Evolutionary conservation across 2,113 vertebrate species (phyloP), one percentile per base, ranked within the genome.

Genomic region (Aptenodytes forsteri): DNA sequence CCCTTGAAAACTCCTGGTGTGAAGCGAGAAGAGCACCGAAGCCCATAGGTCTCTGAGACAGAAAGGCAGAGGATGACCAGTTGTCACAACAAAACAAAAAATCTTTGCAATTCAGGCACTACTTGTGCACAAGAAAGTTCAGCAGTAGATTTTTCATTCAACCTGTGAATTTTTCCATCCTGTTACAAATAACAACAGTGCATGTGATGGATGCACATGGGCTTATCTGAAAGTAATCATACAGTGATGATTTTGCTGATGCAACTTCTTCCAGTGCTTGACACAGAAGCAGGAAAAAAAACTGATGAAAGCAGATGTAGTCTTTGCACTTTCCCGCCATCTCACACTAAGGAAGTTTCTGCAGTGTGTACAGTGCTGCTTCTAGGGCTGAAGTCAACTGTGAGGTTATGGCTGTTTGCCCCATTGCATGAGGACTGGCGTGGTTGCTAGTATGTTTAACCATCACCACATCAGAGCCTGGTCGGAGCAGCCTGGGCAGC

Each of bases 371-470:
- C 50, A 26, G 1, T 26, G 65, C 16, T 38, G 58, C 55, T 59
- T 16, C 50, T 26, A 18, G 50, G 38, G 50, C 58, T 65, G 58
- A 19, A 30, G 42, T 58, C 8, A 23, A 4, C 44, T 6, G 30
- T 16, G 46, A 21, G n/a, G n/a, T n/a, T 40, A 25, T 2, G 17
- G 27, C 65, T 56, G 20, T 15, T 54, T 18, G 25, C 32, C 16
- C 42, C 20, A 2, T 4, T 32, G 17, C 59, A 46, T 1, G 1
- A 42, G 52, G 32, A 32, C 42, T 18, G 9, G 17, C 0, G 0
- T 36, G 34, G 29, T 13, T 78, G n/a, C 27, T 36, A 4, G 14
- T 17, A 9, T 6, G 9, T 7, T 21, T 52, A 52, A 34, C 76
- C 20, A 21, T 20, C 32, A 10, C 14, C 50, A 2, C 0, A 0